Evolutionary conservation across 2,797 vertebrate genomes (phyloP).

Genomic region (Rhinatrema bivittatum): DNA sequence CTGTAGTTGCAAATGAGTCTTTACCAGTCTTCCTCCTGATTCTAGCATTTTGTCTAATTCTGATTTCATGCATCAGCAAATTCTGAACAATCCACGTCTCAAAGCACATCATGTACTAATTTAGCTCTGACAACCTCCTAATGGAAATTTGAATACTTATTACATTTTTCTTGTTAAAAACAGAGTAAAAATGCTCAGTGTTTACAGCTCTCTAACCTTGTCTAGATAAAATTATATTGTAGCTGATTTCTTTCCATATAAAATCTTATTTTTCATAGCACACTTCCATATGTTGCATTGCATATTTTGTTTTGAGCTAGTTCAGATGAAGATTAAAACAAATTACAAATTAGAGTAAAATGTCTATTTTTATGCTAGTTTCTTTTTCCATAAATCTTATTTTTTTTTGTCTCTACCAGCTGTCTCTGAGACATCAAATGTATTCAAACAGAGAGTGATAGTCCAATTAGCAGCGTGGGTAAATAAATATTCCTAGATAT

Average conservation of each 20-base stretch:
- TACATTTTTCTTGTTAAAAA: slow-evolving; percentile 33
- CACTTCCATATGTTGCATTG: background rate
- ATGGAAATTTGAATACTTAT: slow-evolving; percentile 35
- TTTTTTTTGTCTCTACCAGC: no score
- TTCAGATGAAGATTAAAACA: slow-evolving; percentile 5
- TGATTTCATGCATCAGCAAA: slow-evolving; percentile 29
- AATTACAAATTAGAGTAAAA: no score
- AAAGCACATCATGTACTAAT: slow-evolving; percentile 24
- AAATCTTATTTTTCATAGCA: slow-evolving; percentile 2
- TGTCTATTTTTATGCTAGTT: no score
- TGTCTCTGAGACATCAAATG: no score
- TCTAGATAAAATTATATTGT: background rate
- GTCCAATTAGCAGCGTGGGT: no score
- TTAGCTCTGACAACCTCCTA: slow-evolving; percentile 45
- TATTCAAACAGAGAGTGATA: no score
- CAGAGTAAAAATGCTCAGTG: slow-evolving; percentile 5
- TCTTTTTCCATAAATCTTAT: no score
- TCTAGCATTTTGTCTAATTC: slow-evolving; percentile 38
- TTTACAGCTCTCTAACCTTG: slow-evolving; percentile 15
- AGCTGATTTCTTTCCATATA: background rate
- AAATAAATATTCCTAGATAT: no score
- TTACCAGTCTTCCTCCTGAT: slow-evolving; percentile 8
- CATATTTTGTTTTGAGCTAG: background rate
- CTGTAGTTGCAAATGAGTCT: slow-evolving; percentile 8
- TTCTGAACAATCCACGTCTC: slow-evolving; percentile 31